phyloP scores from a whole-genome alignment of 2,797 vertebrate genomes.

The Macropus fuliginosus region DNA sequence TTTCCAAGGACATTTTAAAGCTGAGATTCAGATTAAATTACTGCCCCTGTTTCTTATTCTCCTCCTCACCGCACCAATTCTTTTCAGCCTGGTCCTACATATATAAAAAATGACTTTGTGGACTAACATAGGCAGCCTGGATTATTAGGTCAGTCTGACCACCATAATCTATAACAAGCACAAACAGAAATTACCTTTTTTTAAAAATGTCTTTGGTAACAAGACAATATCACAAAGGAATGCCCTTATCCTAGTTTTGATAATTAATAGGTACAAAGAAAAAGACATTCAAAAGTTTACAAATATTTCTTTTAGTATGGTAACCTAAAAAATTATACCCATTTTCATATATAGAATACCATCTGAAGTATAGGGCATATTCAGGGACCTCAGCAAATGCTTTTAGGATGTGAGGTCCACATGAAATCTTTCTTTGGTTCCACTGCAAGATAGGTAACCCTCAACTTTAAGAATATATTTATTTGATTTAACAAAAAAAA shows the following conservation, averaged over 20 bases:
- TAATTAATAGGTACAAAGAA: too few relatives aligned
- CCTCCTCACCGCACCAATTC: not conserved
- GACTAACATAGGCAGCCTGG: not conserved
- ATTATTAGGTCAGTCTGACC: not conserved
- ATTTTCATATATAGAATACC: too few relatives aligned
- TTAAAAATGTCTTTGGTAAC: conserved; percentile 25
- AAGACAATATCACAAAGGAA: conserved; percentile 8
- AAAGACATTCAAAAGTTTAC: not conserved
- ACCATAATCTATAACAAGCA: not conserved
- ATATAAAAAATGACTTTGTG: not conserved
- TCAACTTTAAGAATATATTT: not conserved
- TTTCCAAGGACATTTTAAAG: not conserved
- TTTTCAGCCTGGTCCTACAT: not conserved
- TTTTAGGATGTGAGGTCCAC: not conserved
- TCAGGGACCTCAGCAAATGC: too few relatives aligned
- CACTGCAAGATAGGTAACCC: not conserved
- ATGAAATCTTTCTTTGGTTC: not conserved
- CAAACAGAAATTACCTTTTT: not conserved
- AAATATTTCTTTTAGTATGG: not conserved
- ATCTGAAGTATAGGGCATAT: too few relatives aligned
- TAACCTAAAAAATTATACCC: not conserved
- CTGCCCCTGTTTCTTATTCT: not conserved
- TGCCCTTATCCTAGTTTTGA: too few relatives aligned
- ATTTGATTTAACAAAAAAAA: not conserved
- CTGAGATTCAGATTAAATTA: not conserved